A percentile compares a stretch with the other conserved stretches of the same genome.
phyloP scores from a whole-genome alignment of 92 coral and sea anemone species.

The Scolanthus callimorphus region DNA sequence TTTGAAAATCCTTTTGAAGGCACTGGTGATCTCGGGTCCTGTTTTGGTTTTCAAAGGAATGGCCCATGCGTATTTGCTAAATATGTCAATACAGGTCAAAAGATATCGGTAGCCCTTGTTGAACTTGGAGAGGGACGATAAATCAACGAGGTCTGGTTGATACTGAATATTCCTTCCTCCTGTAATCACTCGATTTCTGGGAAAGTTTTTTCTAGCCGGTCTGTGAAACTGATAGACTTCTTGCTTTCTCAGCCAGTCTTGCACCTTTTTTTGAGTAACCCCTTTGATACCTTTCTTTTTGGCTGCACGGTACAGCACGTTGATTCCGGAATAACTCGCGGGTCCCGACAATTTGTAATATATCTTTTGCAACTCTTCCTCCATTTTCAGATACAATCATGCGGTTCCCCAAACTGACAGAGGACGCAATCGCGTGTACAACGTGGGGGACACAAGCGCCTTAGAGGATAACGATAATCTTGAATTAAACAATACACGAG shows the following conservation, averaged over 20 bases:
- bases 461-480: no score
- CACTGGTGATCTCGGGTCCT: not conserved
- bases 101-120: slow-evolving; percentile 24
- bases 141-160: slow-evolving; percentile 29
- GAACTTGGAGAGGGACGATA: slow-evolving; percentile 16
- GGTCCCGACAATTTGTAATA: not conserved
- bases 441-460: no score
- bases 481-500: no score
- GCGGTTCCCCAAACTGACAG: no score
- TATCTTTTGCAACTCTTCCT: not conserved
- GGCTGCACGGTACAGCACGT: not conserved
- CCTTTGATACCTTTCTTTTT: not conserved
- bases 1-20: not conserved
- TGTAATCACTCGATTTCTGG: slow-evolving; percentile 29
- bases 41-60: slow-evolving; percentile 35
- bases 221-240: slow-evolving; percentile 32
- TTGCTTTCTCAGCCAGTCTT: slow-evolving; percentile 31
- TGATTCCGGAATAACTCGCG: not conserved
- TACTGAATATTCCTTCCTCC: slow-evolving; percentile 17
- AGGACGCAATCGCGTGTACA: no score
- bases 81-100: slow-evolving; percentile 17
- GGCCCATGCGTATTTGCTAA: slow-evolving; percentile 30
- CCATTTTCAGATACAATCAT: no score
- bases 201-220: slow-evolving; percentile 15
- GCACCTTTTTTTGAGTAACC: slow-evolving; percentile 18